Base-by-base conservation (phyloP, 1,140 invertebrate genomes). In the Harpegnathos saltator region DNA sequence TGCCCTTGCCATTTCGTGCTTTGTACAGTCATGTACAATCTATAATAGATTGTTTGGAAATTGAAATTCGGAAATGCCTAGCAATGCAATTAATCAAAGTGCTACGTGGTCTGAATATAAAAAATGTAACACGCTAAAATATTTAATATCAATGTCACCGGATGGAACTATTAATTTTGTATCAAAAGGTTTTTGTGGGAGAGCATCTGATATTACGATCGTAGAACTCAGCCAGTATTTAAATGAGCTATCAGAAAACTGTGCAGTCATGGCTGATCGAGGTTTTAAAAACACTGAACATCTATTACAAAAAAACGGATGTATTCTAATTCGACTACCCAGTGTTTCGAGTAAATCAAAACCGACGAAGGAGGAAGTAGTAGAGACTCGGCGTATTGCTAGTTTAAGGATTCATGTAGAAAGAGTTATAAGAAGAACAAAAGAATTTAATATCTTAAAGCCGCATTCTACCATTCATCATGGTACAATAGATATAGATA, bases 71-170 rank as follows among this genome's bases (percentile, higher is more conserved):
- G 17, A 33, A 63, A 15, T n/a, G n/a, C 26, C 26, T 63, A 14
- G 24, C 0, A 26, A 5, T 17, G 26, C 61, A 15, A 0, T 63
- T 3, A 26, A 63, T 63, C 26, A 33, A 63, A 29, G 15, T 33
- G 15, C 29, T n/a, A 63, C 26, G 24, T 63, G 61, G 17, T 63
- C 61, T 63, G 61, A 62, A n/a, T 63, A 63, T 14, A 63, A 63
- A 63, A 63, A 62, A 62, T 62, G 61, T 9, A 62, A 62, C n/a
- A 62, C 26, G 1, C n/a, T 62, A n/a, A 33, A 62, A 14, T 62
- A 63, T 1, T 63, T 63, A 63, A 63, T 63, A 63, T 63, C 26
- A 26, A 29, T 29, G 26, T 11, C 61, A 63, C 0, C 61, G 26
- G 17, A 63, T 63, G 61, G 17, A 33, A 26, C n/a, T 15, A 63